Evolutionary conservation across 2,888 invertebrate species (phyloP).

Genomic region (Urechis unicinctus): DNA sequence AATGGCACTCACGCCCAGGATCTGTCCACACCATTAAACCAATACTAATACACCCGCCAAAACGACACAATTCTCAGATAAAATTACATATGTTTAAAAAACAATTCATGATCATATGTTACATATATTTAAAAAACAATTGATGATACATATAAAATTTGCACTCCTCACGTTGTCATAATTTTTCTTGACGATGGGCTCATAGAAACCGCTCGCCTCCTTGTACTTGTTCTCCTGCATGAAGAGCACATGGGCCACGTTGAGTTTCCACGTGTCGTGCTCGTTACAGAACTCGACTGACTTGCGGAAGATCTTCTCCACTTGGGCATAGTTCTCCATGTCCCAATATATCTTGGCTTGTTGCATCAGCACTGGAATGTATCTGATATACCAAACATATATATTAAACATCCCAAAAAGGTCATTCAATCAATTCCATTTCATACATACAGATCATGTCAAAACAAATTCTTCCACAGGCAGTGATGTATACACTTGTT

Average conservation of each 20-base stretch:
- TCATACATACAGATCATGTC: too few relatives aligned
- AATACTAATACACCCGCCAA: neutral
- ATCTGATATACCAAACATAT: conserved; percentile 57
- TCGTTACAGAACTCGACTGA: conserved; percentile 97
- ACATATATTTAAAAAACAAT: too few relatives aligned
- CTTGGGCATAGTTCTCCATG: conserved; percentile 87
- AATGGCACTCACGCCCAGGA: conserved; percentile 92
- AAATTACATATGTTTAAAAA: neutral
- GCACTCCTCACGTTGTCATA: conserved; percentile 65
- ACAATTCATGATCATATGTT: neutral
- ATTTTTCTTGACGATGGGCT: conserved; percentile 91
- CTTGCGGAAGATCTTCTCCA: conserved; percentile 93
- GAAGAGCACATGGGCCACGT: conserved; percentile 96
- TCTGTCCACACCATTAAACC: conserved; percentile 60
- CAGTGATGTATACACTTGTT: too few relatives aligned
- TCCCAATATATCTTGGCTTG: conserved; percentile 99
- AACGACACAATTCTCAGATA: neutral
- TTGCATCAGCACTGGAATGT: conserved; percentile 97
- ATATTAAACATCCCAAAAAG: too few relatives aligned
- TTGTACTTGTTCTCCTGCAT: conserved; percentile 99
- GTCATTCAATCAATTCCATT: too few relatives aligned
- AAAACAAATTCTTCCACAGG: too few relatives aligned
- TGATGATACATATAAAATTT: too few relatives aligned
- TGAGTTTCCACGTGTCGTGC: conserved; percentile 92
- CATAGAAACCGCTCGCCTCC: conserved; percentile 95